phyloP scores from a whole-genome alignment of 2,888 invertebrate species.

The Cheiracanthium punctorium region DNA sequence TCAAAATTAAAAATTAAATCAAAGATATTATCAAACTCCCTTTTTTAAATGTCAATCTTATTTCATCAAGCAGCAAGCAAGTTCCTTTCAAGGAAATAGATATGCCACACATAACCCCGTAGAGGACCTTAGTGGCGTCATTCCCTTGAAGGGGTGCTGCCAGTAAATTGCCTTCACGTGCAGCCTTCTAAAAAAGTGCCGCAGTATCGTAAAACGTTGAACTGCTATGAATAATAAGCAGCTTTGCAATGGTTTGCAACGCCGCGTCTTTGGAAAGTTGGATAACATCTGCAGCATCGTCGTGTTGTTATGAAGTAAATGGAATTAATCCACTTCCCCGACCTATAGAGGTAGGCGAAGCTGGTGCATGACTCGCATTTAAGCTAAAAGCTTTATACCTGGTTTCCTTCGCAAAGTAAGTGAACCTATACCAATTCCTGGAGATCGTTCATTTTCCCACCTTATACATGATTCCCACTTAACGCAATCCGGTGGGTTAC shows the following conservation, averaged over 20 bases:
- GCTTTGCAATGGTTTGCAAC: conserved; percentile 39
- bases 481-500: no score
- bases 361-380: conserved; percentile 27
- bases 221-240: conserved; percentile 64
- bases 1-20: no score
- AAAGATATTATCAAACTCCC: no score
- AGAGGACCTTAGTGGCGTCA: conserved; percentile 25
- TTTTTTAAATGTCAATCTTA: no score
- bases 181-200: neutral
- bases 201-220: conserved; percentile 47
- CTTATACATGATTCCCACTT: neutral
- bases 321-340: conserved; percentile 62
- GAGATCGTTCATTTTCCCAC: neutral
- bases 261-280: conserved; percentile 41
- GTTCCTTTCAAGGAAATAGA: conserved; percentile 37
- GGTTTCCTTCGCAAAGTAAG: neutral
- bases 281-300: conserved; percentile 59
- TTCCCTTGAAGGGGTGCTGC: conserved; percentile 44
- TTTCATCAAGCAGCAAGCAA: conserved; percentile 47
- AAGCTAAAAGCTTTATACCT: conserved; percentile 36
- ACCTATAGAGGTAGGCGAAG: conserved; percentile 31
- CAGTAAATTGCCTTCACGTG: conserved; percentile 54
- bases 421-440: neutral
- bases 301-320: conserved; percentile 62
- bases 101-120: conserved; percentile 28